A percentile compares a stretch with the other conserved stretches of the same genome.
Conservation (phyloP, 2,113 vertebrate genomes). For the Thamnaconus septentrionalis region DNA sequence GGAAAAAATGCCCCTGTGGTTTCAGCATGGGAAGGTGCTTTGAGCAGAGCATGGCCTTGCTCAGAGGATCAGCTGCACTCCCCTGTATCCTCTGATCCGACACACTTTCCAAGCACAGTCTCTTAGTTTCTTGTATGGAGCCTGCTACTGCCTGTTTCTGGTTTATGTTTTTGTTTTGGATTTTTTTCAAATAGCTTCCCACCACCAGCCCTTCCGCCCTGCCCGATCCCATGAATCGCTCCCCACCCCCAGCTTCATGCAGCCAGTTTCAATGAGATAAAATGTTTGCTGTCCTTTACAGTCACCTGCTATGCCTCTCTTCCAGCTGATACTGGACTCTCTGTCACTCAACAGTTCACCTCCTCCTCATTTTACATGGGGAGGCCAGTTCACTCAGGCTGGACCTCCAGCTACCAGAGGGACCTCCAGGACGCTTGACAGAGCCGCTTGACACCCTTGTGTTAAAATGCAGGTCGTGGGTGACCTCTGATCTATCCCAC, state of each 20-base stretch:
- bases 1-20: conserved; percentile 63
- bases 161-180: too few relatives aligned
- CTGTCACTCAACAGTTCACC: conserved; percentile 26
- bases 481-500: conserved; percentile 60
- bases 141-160: conserved; percentile 64
- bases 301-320: conserved; percentile 58
- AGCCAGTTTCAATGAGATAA: conserved; percentile 65
- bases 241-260: conserved; percentile 41
- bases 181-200: conserved; percentile 31
- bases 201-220: conserved; percentile 30
- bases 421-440: conserved; percentile 40
- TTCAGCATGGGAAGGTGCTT: conserved; percentile 77
- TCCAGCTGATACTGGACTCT: conserved; percentile 55
- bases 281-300: conserved; percentile 66
- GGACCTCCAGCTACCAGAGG: conserved; percentile 35
- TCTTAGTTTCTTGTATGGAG: conserved; percentile 54
- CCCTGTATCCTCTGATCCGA: conserved; percentile 54
- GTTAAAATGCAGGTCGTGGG: conserved; percentile 37
- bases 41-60: conserved; percentile 79
- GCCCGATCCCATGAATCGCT: conserved; percentile 44
- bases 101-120: not conserved
- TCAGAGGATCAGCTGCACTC: conserved; percentile 71
- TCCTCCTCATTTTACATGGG: conserved; percentile 23
- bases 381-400: conserved; percentile 25
- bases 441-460: conserved; percentile 45